A percentile compares a stretch with the other conserved stretches of the same genome.
phyloP scores from a whole-genome alignment of 2,888 invertebrate genomes.

The Orthosia gothica region DNA sequence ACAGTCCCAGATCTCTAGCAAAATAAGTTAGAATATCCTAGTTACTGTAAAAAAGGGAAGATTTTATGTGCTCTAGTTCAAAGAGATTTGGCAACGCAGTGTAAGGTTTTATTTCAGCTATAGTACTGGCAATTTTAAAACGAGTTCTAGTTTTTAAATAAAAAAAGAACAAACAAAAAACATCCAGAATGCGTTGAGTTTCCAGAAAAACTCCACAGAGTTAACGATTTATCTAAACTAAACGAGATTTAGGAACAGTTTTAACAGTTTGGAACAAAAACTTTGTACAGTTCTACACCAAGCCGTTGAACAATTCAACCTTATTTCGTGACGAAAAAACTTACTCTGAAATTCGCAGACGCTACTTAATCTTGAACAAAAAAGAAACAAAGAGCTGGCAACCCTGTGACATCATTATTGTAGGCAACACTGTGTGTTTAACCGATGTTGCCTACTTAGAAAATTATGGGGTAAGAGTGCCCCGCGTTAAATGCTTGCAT shows the following conservation, averaged over 20 bases:
- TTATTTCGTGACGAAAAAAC: conserved; percentile 48
- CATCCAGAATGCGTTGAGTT: conserved; percentile 13
- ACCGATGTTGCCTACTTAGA: conserved; percentile 39
- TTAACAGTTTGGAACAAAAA: conserved; percentile 57
- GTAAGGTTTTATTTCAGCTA: conserved; percentile 21
- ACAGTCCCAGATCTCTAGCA: too few relatives aligned
- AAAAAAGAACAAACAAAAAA: conserved; percentile 16
- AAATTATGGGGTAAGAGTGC: conserved; percentile 47
- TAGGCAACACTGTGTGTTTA: conserved; percentile 30
- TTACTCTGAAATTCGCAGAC: conserved; percentile 32
- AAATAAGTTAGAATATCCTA: not conserved
- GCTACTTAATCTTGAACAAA: conserved; percentile 34
- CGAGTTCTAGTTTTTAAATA: conserved; percentile 27
- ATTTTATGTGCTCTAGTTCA: conserved; percentile 19
- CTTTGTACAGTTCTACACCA: conserved; percentile 35
- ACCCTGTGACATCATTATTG: conserved; percentile 36
- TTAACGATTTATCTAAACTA: conserved; percentile 56
- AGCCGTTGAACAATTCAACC: conserved; percentile 39
- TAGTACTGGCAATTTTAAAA: conserved; percentile 18
- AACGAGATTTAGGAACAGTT: conserved; percentile 57
- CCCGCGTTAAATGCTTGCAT: conserved; percentile 48
- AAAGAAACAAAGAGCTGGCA: conserved; percentile 40
- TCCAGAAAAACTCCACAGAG: conserved; percentile 30
- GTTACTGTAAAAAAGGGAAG: not conserved
- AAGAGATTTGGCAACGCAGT: conserved; percentile 37